phyloP scores from a whole-genome alignment of 2,888 invertebrate species.

The Tridacna gigas region DNA sequence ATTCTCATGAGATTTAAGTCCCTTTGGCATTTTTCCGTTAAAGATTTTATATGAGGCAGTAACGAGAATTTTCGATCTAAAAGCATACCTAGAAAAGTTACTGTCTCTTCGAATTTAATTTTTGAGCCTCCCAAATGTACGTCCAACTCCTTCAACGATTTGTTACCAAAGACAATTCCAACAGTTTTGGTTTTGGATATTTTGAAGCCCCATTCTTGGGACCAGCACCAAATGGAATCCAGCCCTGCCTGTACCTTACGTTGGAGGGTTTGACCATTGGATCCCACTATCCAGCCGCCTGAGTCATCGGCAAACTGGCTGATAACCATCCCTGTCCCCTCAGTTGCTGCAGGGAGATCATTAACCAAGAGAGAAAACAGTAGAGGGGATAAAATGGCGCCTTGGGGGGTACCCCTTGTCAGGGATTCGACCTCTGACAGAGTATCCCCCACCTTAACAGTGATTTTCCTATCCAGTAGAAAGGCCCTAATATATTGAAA shows the following conservation, averaged over 20 bases:
- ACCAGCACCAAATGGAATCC: too few relatives aligned
- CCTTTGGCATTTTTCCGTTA: too few relatives aligned
- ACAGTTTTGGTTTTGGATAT: slow-evolving; percentile 36
- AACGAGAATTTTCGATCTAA: slow-evolving; percentile 7
- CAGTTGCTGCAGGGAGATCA: too few relatives aligned
- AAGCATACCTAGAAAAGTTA: slow-evolving; percentile 20
- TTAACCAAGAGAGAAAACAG: too few relatives aligned
- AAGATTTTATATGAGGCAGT: too few relatives aligned
- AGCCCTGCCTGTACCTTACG: too few relatives aligned
- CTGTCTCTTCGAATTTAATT: not conserved
- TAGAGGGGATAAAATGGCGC: too few relatives aligned
- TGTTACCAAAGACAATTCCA: slow-evolving; percentile 16
- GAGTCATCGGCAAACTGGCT: slow-evolving; percentile 44
- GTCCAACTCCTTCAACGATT: not conserved
- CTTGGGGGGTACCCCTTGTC: too few relatives aligned
- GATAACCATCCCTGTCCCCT: too few relatives aligned
- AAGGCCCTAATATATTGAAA: slow-evolving; percentile 32
- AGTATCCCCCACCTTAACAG: slow-evolving; percentile 19
- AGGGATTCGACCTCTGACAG: not conserved
- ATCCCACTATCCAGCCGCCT: slow-evolving; percentile 32
- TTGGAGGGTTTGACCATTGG: slow-evolving; percentile 36
- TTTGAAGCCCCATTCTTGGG: too few relatives aligned
- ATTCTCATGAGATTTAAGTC: too few relatives aligned
- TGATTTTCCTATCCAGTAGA: slow-evolving; percentile 21
- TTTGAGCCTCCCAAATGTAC: slow-evolving; percentile 17